phyloP scores from a whole-genome alignment of 1,140 invertebrate genomes.

The Eufriesea mexicana region DNA sequence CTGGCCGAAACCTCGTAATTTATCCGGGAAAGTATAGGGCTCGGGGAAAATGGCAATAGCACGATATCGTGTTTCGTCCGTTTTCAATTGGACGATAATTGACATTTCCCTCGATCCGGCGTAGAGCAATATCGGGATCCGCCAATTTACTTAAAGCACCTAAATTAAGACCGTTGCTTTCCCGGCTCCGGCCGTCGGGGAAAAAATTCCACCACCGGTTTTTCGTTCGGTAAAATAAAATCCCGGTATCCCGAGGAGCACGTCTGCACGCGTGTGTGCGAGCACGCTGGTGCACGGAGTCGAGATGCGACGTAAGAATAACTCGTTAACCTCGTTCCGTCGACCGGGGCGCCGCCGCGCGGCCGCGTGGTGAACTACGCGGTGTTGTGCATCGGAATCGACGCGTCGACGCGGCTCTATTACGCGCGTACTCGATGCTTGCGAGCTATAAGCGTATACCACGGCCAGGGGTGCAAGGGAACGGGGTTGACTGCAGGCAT shows the following conservation, averaged over 20 bases:
- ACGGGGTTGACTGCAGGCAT: too few species aligned
- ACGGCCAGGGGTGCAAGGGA: too few species aligned
- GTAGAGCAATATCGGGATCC: slow-evolving; percentile 11
- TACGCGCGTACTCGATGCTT: neutral
- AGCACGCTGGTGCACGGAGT: too few species aligned
- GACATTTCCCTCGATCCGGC: slow-evolving; percentile 16
- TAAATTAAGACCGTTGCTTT: neutral
- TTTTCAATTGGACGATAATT: slow-evolving; percentile 51
- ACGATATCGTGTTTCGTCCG: slow-evolving; percentile 44
- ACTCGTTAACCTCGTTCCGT: slow-evolving; percentile 13
- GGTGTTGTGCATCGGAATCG: neutral
- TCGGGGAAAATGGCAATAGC: slow-evolving; percentile 27
- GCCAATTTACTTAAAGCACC: slow-evolving; percentile 32
- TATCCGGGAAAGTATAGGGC: slow-evolving; percentile 44
- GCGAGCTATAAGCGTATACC: neutral
- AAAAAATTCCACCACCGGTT: too few species aligned
- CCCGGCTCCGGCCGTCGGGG: too few species aligned
- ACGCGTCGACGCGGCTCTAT: neutral
- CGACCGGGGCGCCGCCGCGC: too few species aligned
- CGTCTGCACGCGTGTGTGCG: too few species aligned
- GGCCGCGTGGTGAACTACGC: too few species aligned
- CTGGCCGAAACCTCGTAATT: slow-evolving; percentile 50
- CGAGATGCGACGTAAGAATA: too few species aligned
- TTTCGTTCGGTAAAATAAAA: neutral
- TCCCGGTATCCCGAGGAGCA: too few species aligned